Base-by-base conservation (phyloP, 2,888 invertebrate genomes). In the Agriopis aurantiaria region DNA sequence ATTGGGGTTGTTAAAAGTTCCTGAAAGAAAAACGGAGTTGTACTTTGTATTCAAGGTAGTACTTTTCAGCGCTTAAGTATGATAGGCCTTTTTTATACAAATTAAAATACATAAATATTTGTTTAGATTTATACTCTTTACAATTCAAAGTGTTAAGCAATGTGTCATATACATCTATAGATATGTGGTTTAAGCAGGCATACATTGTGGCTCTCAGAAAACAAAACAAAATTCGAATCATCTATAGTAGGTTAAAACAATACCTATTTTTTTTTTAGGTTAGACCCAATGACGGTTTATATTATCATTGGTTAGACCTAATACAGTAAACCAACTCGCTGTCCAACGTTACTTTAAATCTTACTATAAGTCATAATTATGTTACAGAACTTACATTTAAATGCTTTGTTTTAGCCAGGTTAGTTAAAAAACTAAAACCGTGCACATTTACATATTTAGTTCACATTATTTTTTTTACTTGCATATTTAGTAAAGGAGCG, bases 171-270 rank as follows among this genome's bases (percentile, higher is more conserved):
- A 17, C 9, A 23, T 52, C 6, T 23, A 8, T 17, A 17, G 17
- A 2, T 41, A n/a, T 55, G 33, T 40, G 40, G 55, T 41, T 55
- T 12, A 9, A 14, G 7, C 33, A 33, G 52, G 52, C 17, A 45
- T 57, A 17, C 17, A 17, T 43, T 43, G 57, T 57, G 45, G 57
- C 57, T 57, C 8, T 23, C 7, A 17, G 45, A 57, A 45, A 57
- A 45, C 57, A 12, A 45, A 23, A 45, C 11, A 8, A 14, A 56
- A 41, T 8, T 52, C 4, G 4, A 23, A 11, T 9, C 10, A 23
- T 17, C 1, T 8, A 4, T 7, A 14, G 8, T 14, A 51, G 33
- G 5, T 3, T 49, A 51, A 51, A 17, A 17, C 17, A 17, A 17
- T 17, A 51, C 14, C 51, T 51, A 51, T 23, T 12, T 46, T 46